A percentile compares a stretch with the other conserved stretches of the same genome.
Evolutionary conservation across 2,113 vertebrate genomes (phyloP).

Genomic region (Aspiorhynchus laticeps): DNA sequence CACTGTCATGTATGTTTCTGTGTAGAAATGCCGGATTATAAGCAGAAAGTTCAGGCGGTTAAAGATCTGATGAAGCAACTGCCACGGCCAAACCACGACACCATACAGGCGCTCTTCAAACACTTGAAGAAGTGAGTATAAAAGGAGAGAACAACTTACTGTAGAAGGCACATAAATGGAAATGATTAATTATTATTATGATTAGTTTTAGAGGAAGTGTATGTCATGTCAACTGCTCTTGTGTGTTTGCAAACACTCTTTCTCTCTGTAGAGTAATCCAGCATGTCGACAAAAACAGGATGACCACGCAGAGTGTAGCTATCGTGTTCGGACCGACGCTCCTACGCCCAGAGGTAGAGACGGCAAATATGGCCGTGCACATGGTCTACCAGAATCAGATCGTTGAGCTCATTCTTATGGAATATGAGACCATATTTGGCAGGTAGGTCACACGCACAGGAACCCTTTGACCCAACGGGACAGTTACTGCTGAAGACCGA

Average conservation of each 20-base stretch:
- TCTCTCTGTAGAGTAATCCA: constrained; percentile 84
- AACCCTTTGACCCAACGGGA: neutral
- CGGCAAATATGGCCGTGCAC: constrained; percentile 91
- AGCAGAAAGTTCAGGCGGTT: constrained; percentile 82
- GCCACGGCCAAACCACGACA: constrained; percentile 94
- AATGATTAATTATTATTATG: neutral
- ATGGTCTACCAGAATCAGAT: constrained; percentile 99
- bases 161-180: neutral
- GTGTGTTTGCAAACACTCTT: neutral
- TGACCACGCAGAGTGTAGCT: constrained; percentile 94
- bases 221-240: neutral
- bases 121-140: constrained; percentile 88
- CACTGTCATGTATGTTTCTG: constrained; percentile 41
- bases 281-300: constrained; percentile 89
- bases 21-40: constrained; percentile 85
- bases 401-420: constrained; percentile 91
- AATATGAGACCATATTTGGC: constrained; percentile 88
- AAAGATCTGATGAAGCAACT: constrained; percentile 90
- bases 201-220: neutral
- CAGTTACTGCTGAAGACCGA: neutral
- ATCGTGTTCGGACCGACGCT: constrained; percentile 97
- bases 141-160: neutral
- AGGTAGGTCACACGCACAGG: constrained; percentile 67
- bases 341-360: constrained; percentile 91
- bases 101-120: constrained; percentile 94